Evolutionary conservation across 2,113 vertebrate genomes (phyloP).

Genomic region (Pristiophorus japonicus): DNA sequence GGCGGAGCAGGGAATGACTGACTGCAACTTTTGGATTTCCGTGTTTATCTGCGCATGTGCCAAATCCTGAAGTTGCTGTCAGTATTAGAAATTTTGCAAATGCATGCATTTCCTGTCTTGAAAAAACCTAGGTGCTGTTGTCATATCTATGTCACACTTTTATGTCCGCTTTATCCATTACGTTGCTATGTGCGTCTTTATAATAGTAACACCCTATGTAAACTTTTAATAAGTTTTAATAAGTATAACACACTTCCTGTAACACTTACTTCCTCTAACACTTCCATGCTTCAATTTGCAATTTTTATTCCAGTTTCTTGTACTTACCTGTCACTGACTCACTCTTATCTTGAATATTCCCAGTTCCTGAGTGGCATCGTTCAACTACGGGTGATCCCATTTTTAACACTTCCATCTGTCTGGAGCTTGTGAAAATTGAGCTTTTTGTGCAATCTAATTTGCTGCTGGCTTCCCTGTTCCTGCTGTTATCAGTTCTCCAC

Average conservation of each 20-base stretch:
- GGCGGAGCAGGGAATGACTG: too few relatives aligned
- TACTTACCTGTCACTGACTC: neutral
- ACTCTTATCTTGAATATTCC: neutral
- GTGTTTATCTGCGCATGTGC: too few relatives aligned
- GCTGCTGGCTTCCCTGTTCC: neutral
- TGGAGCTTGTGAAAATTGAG: neutral
- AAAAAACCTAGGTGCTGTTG: neutral
- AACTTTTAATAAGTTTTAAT: slow-evolving; percentile 7
- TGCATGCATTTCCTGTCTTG: neutral
- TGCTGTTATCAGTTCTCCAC: neutral
- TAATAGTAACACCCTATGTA: neutral
- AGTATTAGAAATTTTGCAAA: neutral
- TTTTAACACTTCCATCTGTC: neutral
- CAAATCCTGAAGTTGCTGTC: too few relatives aligned
- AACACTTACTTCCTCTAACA: neutral
- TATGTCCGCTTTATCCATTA: neutral
- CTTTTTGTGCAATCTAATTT: neutral
- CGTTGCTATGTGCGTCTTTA: neutral
- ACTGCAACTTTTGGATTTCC: too few relatives aligned
- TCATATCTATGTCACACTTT: neutral
- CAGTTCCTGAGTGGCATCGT: neutral
- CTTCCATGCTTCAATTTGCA: neutral
- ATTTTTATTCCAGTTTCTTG: neutral
- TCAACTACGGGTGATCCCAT: neutral
- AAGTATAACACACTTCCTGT: neutral